phyloP scores from a whole-genome alignment of 2,888 invertebrate species.

The Timandra comae region DNA sequence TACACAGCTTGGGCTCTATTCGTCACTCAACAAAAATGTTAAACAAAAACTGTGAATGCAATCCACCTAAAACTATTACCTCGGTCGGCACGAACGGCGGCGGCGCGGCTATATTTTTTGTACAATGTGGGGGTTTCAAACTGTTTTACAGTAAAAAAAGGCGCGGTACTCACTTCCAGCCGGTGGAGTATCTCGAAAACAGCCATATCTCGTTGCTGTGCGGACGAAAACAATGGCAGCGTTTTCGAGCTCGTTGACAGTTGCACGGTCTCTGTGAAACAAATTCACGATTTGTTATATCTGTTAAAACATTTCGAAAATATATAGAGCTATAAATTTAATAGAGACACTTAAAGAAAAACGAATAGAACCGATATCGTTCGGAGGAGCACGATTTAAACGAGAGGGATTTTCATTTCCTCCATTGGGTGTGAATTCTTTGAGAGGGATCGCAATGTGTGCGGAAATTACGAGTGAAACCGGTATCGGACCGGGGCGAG shows the following conservation, averaged over 20 bases:
- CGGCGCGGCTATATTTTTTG: constrained; percentile 22
- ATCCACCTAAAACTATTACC: constrained; percentile 31
- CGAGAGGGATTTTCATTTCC: constrained; percentile 59
- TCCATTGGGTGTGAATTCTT: constrained; percentile 43
- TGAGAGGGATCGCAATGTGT: constrained; percentile 40
- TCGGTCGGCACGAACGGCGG: constrained; percentile 19
- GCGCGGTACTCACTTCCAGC: constrained; percentile 85
- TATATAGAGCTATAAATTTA: constrained; percentile 19
- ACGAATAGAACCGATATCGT: constrained; percentile 32
- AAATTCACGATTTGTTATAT: constrained; percentile 30
- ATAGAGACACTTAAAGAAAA: constrained; percentile 18
- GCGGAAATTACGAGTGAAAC: constrained; percentile 62
- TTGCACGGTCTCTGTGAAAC: constrained; percentile 91
- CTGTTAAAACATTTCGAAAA: constrained; percentile 14
- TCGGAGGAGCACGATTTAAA: constrained; percentile 47
- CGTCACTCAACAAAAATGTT: constrained; percentile 31
- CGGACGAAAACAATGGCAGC: constrained; percentile 94
- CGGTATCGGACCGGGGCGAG: constrained; percentile 34
- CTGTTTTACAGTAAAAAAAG: constrained; percentile 30
- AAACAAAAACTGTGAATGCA: constrained; percentile 41
- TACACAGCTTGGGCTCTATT: constrained; percentile 43
- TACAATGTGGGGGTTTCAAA: constrained; percentile 27
- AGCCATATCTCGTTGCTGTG: constrained; percentile 97
- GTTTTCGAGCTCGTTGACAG: constrained; percentile 91
- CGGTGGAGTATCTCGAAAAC: constrained; percentile 97